Base-by-base conservation (phyloP, 2,888 invertebrate genomes). In the Troglohyphantes excavatus region DNA sequence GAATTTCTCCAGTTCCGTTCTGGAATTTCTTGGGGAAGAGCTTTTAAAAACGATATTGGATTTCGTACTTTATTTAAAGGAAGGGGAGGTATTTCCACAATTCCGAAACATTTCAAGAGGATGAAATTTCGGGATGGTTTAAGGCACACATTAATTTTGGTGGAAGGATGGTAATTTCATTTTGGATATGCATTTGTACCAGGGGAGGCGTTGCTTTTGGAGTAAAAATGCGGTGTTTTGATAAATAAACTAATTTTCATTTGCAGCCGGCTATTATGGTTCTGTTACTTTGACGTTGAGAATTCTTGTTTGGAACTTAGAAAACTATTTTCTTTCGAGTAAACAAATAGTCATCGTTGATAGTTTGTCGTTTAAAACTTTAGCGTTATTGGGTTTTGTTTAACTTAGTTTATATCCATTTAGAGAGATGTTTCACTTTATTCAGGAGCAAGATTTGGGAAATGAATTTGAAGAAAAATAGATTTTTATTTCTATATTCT, bases 11-110 rank as follows among this genome's bases (percentile, higher is more conserved):
- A 39, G 65, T 78, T 65, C 21, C 23, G 39, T 19, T 53, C 53
- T 29, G 53, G 46, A 68, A 70, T 72, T 78, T 23, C 59, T 19
- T 2, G 17, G 2, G 46, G 19, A 27, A 70, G 39, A 43, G 61
- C 26, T 73, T 65, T 73, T 73, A 83, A 83, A 83, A 73, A 73
- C 73, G 33, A 83, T 70, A 82, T 82, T 61, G 82, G 73, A 65
- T 73, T 83, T 73, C 73, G 63, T 73, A 83, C 65, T 73, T 83
- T 73, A 83, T 83, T 82, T 82, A 70, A 82, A 82, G 61, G 72
- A 46, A 27, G 27, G 63, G 39, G 59, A 76, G 39, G 65, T 78
- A 78, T 78, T 78, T 63, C 63, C 65, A 65, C 61, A 61, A 26
- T 75, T 75, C 29, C 0, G 61, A 75, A 61, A 61, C 75, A 75